Percentiles rank a stretch among this genome's conserved stretches.
phyloP scores from a whole-genome alignment of 2,797 vertebrate genomes.

The Eulemur coronatus region DNA sequence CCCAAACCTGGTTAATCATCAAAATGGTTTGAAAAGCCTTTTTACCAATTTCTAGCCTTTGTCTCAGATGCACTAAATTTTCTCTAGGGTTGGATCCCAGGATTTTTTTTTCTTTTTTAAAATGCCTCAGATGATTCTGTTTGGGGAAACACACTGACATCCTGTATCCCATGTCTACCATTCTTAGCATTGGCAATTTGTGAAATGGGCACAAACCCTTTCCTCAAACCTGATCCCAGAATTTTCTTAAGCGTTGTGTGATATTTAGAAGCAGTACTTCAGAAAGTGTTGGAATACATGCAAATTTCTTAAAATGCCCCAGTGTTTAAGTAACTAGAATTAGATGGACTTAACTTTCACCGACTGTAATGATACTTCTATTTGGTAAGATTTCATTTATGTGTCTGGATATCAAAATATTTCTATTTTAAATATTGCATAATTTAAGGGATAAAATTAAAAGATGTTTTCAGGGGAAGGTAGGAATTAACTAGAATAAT shows the following conservation, averaged over 20 bases:
- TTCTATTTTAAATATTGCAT: conserved; percentile 11
- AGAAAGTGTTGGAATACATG: conserved; percentile 15
- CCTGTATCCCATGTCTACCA: not conserved
- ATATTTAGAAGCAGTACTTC: not conserved
- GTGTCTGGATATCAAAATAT: conserved; percentile 2
- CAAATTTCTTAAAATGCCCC: not conserved
- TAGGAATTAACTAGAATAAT: conserved; percentile 21
- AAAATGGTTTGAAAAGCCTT: not conserved
- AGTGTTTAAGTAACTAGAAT: conserved; percentile 26
- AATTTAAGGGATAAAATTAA: conserved; percentile 2
- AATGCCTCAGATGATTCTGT: not conserved
- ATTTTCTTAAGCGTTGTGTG: not conserved
- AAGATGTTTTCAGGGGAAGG: not conserved
- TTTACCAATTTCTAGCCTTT: not conserved
- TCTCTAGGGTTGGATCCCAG: not conserved
- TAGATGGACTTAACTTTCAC: not conserved
- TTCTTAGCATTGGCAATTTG: conserved; percentile 36
- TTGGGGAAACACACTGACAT: not conserved
- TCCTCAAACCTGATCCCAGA: not conserved
- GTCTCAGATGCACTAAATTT: not conserved
- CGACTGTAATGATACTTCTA: not conserved
- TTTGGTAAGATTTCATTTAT: conserved; percentile 28
- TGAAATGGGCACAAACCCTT: not conserved
- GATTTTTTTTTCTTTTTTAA: not conserved
- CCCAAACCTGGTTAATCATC: not conserved